Evolutionary conservation across 1,140 invertebrate species (phyloP), one percentile per base, ranked within the genome.

Genomic region (Platyura marginata): DNA sequence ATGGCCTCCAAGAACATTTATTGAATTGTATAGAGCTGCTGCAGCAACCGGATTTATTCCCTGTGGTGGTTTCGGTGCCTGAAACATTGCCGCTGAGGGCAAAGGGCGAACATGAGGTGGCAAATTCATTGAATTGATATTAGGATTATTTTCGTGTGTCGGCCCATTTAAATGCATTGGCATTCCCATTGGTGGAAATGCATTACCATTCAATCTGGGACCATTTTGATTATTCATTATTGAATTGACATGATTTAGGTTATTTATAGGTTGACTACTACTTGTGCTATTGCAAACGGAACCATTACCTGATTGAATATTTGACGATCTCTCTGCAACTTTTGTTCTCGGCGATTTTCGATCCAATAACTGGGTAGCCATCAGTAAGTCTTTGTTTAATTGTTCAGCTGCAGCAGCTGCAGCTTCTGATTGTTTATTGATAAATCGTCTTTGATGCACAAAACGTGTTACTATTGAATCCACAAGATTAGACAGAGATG

Each of bases 381-480:
- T 59, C 51, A 86, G 65, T 29, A 81, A 63, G 53, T 88, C 83
- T 62, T 86, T 86, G 60, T 82, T 87, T 10, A 85, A 62, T 57
- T 83, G 79, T 50, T 85, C 81, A 3, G 78, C 79, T 1, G 79
- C 78, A 1, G 73, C 77, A 15, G 78, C 74, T 11, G 75, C 74
- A 19, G 71, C 73, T 51, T 85, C 80, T 35, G 73, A 73, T 54
- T 83, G 79, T 55, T 86, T 86, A 37, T 74, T 75, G 43, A 79
- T 65, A 48, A 77, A 75, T 48, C 78, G 69, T 44, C 77, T 71
- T 53, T 85, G 82, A 47, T 89, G 83, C 33, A 87, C 72, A 54
- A 87, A 90, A 47, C 84, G 74, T 13, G 77, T 76, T 36, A 94
- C 72, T 41, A 91, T 84, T 9, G 78, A 82, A 61, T 94, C 90